Conservation (phyloP, 2,888 invertebrate genomes). For the Seira musarum region DNA sequence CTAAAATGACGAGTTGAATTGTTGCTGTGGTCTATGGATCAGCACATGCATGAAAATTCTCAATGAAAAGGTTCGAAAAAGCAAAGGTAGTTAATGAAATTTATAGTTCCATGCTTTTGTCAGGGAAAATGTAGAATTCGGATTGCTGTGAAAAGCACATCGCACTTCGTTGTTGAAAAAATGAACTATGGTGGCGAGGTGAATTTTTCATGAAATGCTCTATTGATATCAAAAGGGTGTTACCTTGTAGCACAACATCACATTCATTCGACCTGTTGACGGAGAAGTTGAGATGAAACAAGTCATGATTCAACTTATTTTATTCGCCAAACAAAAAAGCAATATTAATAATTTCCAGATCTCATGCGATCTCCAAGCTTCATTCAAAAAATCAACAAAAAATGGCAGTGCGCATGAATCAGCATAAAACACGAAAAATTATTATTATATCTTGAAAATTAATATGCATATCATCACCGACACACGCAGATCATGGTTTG, state of each 20-base stretch:
- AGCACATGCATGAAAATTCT: neutral
- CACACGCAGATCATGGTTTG: slow-evolving; percentile 39
- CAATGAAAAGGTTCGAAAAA: neutral
- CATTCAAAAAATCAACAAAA: slow-evolving; percentile 27
- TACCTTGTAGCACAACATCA: neutral
- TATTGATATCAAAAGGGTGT: neutral
- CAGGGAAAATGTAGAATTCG: too few relatives aligned
- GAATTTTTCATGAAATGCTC: neutral
- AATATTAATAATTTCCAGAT: slow-evolving; percentile 14
- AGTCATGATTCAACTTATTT: slow-evolving; percentile 48
- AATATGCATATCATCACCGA: slow-evolving; percentile 28
- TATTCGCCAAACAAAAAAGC: slow-evolving; percentile 13
- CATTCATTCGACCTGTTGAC: neutral
- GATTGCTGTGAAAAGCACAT: too few relatives aligned
- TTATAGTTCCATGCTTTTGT: neutral
- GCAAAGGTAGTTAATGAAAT: neutral
- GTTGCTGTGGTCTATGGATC: neutral
- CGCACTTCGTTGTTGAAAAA: too few relatives aligned
- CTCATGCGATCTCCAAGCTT: neutral
- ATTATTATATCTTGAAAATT: slow-evolving; percentile 46
- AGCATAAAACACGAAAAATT: slow-evolving; percentile 27
- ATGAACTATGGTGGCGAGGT: too few relatives aligned
- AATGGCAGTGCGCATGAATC: slow-evolving; percentile 27
- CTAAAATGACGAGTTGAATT: neutral
- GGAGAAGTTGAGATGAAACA: slow-evolving; percentile 22